Evolutionary conservation across 2,797 vertebrate genomes (phyloP).

Genomic region (Lophius americanus): DNA sequence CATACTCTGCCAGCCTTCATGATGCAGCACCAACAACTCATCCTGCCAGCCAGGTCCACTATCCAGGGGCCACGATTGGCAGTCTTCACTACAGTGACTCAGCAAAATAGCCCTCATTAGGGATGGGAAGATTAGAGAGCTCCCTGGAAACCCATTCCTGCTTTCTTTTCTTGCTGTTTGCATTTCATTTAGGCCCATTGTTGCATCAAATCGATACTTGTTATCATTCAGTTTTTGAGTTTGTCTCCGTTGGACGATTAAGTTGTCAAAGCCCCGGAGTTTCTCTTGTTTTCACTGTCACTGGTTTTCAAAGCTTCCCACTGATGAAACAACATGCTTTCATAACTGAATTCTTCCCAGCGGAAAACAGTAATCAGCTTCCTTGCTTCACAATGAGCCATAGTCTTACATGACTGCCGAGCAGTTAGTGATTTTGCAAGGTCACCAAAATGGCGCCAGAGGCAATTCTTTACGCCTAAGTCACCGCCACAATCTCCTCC

Average conservation of each 20-base stretch:
- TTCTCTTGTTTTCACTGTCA: conserved; percentile 11
- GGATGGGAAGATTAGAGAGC: conserved; percentile 22
- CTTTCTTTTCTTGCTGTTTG: conserved; percentile 27
- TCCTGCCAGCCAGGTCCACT: conserved; percentile 43
- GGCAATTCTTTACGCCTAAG: conserved; percentile 16
- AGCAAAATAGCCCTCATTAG: conserved; percentile 29
- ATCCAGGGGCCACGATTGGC: conserved; percentile 42
- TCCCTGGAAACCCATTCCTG: conserved; percentile 30
- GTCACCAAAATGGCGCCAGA: conserved; percentile 23
- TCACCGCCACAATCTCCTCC: conserved; percentile 9
- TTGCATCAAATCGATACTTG: conserved; percentile 52
- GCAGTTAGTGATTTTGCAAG: conserved; percentile 27
- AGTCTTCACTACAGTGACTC: conserved; percentile 49
- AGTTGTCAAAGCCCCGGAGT: conserved; percentile 40
- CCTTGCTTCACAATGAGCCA: conserved; percentile 16
- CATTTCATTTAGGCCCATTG: conserved; percentile 48
- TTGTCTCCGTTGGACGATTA: conserved; percentile 46
- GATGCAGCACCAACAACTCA: conserved; percentile 66
- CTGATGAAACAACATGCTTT: conserved; percentile 31
- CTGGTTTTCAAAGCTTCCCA: conserved; percentile 18
- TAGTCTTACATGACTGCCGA: conserved; percentile 14
- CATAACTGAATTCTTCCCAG: conserved; percentile 39
- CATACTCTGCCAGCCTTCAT: conserved; percentile 55
- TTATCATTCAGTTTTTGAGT: conserved; percentile 48
- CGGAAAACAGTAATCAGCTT: conserved; percentile 45